These are phyloP conservation scores for Operophtera brumata DNA, from an alignment of 2,888 invertebrate genomes.

Conservation along the genomic window DNA sequence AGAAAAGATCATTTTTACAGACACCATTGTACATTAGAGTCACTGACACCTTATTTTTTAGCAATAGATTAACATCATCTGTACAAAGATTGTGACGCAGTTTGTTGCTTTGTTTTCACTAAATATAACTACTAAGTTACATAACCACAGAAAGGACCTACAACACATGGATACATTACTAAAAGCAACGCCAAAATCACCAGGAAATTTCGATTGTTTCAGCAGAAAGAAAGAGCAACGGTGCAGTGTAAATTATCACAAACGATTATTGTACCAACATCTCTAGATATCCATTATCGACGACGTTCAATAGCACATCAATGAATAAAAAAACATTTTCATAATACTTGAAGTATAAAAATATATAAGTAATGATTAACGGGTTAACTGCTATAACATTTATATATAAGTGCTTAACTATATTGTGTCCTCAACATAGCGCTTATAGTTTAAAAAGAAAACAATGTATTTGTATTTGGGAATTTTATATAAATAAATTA, in stretches of 20 bases:
- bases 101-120: conserved; percentile 25
- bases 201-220: conserved; percentile 68
- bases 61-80: conserved; percentile 25
- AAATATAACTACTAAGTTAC: conserved; percentile 15
- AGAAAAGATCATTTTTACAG: conserved; percentile 9
- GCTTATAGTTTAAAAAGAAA: too few species aligned
- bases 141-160: conserved; percentile 7
- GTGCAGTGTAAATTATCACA: conserved; percentile 57
- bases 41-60: conserved; percentile 20
- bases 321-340: conserved; percentile 12
- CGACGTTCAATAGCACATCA: neutral
- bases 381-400: conserved; percentile 35
- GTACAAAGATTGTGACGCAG: conserved; percentile 23
- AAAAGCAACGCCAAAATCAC: conserved; percentile 22
- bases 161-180: conserved; percentile 8
- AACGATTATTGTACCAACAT: conserved; percentile 33
- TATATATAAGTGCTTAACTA: conserved; percentile 23
- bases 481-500: conserved; percentile 73
- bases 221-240: conserved; percentile 61
- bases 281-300: conserved; percentile 25
- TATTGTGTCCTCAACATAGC: too few species aligned
- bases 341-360: neutral
- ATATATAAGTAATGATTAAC: conserved; percentile 27
- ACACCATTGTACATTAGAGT: conserved; percentile 40
- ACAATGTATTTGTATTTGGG: conserved; percentile 57